phyloP scores from a whole-genome alignment of 1,140 invertebrate genomes.

The Drosophila gunungcola region DNA sequence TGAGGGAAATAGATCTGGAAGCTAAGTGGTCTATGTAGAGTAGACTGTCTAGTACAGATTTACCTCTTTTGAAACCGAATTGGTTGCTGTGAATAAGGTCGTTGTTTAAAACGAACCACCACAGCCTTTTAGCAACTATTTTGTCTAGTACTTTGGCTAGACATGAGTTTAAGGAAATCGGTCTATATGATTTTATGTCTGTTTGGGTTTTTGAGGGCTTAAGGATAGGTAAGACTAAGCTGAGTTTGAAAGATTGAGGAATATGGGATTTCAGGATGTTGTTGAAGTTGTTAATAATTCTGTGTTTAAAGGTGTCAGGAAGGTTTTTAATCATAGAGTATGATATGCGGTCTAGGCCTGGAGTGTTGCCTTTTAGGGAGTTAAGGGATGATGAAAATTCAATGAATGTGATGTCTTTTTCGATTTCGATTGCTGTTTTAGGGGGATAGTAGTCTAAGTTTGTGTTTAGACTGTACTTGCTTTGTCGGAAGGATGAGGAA shows the following conservation, averaged over 20 bases:
- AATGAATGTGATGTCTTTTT: not conserved
- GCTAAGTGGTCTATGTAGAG: constrained; percentile 8
- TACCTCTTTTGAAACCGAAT: constrained; percentile 8
- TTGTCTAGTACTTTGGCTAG: constrained; percentile 32
- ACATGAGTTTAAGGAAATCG: constrained; percentile 41
- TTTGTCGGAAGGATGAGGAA: not conserved
- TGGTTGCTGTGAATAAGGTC: constrained; percentile 20
- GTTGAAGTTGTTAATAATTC: no score
- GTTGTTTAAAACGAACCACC: constrained; percentile 29
- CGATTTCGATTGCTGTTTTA: not conserved
- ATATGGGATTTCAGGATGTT: no score
- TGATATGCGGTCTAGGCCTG: no score
- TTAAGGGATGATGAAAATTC: not conserved
- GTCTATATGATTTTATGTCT: constrained; percentile 16
- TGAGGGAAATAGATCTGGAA: not conserved
- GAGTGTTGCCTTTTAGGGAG: not conserved
- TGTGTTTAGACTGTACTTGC: not conserved
- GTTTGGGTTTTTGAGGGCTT: constrained; percentile 33
- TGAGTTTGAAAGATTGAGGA: no score
- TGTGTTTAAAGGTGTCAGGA: no score
- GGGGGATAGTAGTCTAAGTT: not conserved
- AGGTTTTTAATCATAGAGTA: no score
- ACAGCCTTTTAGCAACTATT: constrained; percentile 39
- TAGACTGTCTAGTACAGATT: constrained; percentile 29
- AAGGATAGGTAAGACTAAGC: constrained; percentile 10